Evolutionary conservation across 2,888 invertebrate species (phyloP), one percentile per base, ranked within the genome.

Genomic region (Oithona nana): DNA sequence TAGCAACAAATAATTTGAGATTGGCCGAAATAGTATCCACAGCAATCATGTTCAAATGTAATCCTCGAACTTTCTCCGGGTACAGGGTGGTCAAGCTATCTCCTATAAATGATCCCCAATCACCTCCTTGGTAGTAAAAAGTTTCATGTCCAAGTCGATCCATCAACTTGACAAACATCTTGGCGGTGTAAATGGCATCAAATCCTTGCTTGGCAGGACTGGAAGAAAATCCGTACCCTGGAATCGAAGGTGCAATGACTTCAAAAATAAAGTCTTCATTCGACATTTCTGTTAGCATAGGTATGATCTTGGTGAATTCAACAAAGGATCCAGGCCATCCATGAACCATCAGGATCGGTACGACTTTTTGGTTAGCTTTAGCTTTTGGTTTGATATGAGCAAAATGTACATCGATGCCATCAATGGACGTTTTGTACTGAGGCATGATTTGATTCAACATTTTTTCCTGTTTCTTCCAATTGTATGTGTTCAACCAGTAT

Each of bases 251-350:
- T 48, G 74, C 72, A 28, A 78, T 69, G 4, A 71, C 67, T 55
- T 71, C 70, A 64, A 71, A 70, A 16, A 69, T 70, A 57, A 68
- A 66, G 56, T 66, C 66, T 28, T 75, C 71, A 56, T 76, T 76
- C 0, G 74, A 69, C 3, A 72, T 73, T 0, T 74, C 75, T 0
- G 77, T 81, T 39, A 86, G 71, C 63, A 80, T 68, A 0, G 86
- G 85, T 61, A 86, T 81, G 22, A 85, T 71, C 62, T 83, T 83
- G 69, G 84, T 83, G 71, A 87, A 88, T 72, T 89, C 88, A 3
- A 82, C 77, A 1, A 88, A 73, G 0, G 85, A 84, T 1, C 88
- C 86, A 0, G 89, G 90, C 89, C 89, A 89, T 24, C 89, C 88
- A 67, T 89, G 88, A 20, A 85, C 71, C 55, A 90, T 63, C 2